Evolutionary conservation across 2,888 invertebrate genomes (phyloP), one percentile per base, ranked within the genome.

Genomic region (Rutpela maculata): DNA sequence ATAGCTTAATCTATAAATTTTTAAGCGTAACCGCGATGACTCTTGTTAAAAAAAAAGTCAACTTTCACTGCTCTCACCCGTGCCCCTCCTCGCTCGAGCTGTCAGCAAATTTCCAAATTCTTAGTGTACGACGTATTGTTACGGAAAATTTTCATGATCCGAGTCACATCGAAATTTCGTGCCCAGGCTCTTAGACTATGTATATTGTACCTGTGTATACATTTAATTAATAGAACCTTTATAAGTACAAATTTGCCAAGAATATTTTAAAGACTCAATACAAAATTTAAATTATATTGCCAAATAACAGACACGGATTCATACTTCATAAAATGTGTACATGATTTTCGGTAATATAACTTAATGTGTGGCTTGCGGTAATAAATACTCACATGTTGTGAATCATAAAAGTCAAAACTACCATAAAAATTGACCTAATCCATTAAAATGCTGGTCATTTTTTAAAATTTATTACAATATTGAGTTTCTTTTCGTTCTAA

Each of bases 331-430:
- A 65, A 43, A 65, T 38, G 65, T 65, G 19, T 38, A 38, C 65
- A 38, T 65, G 65, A 50, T 65, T 65, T 43, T 65, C 22, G 43
- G 43, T 65, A 65, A 65, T 65, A 63, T 63, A 65, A 65, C 19
- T 65, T 65, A 65, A 43, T 65, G 43, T 43, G 65, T 43, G 65
- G 43, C 43, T 18, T 65, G 65, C n/a, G 65, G 65, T 19, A 65
- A 65, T 65, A 65, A 65, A 65, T 65, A 19, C 15, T 65, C 19
- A 65, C 65, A 65, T 65, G 65, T 18, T 62, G 38, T 65, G 65
- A 65, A 65, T 65, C 38, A 65, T 43, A 65, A 65, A 65, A 18
- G 38, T 65, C 43, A 17, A 11, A 43, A 43, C 65, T 65, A 43
- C 43, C 65, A 65, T 65, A 65, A 65, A 43, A 43, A 43, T 38